phyloP scores from a whole-genome alignment of 1,140 invertebrate species.

The Philopotamus ludificatus region DNA sequence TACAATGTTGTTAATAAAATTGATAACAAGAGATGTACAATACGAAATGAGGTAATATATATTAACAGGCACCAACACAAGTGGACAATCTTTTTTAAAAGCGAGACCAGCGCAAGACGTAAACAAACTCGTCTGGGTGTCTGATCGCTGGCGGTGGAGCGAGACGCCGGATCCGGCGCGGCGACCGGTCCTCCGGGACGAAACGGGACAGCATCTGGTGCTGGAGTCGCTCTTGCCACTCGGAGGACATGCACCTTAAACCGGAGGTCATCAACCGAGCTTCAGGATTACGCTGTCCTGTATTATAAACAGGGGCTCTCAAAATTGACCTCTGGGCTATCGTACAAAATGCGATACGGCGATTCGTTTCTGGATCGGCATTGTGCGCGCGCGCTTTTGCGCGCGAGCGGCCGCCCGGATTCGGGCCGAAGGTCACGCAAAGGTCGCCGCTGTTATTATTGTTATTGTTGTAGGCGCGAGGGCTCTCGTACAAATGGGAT shows the following conservation, averaged over 20 bases:
- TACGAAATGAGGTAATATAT: slow-evolving; percentile 27
- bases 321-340: slow-evolving; percentile 28
- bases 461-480: no score
- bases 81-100: slow-evolving; percentile 9
- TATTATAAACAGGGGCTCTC: slow-evolving; percentile 29
- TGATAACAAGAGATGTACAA: slow-evolving; percentile 21
- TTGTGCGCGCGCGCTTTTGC: not conserved
- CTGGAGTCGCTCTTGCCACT: slow-evolving; percentile 1
- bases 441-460: no score
- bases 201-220: not conserved
- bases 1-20: slow-evolving; percentile 5
- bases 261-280: slow-evolving; percentile 37
- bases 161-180: slow-evolving; percentile 4
- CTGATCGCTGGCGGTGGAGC: slow-evolving; percentile 5
- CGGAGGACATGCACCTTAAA: slow-evolving; percentile 40
- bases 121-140: slow-evolving; percentile 34
- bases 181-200: slow-evolving; percentile 1
- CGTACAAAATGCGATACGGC: no score
- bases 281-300: slow-evolving; percentile 37
- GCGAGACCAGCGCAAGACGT: slow-evolving; percentile 20
- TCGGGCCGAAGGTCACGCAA: no score
- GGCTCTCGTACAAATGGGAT: no score
- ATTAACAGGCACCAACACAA: slow-evolving; percentile 4
- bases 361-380: not conserved
- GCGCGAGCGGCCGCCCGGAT: no score